A percentile compares a stretch with the other conserved stretches of the same genome.
Conservation (phyloP, 2,113 vertebrate species). For the Addax nasomaculatus region DNA sequence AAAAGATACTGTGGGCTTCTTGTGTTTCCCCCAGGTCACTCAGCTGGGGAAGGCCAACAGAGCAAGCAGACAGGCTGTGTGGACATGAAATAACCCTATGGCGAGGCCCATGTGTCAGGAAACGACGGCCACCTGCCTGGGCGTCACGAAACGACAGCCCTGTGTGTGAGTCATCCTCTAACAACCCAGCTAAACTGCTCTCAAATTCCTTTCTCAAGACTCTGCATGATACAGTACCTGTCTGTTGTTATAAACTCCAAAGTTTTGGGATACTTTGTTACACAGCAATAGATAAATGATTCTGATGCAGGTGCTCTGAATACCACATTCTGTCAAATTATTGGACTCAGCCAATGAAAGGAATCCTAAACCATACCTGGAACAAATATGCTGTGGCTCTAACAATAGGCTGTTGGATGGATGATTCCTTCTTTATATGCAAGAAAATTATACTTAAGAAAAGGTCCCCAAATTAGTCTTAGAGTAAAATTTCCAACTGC, state of each 20-base stretch:
- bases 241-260: neutral
- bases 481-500: neutral
- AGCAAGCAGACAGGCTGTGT: neutral
- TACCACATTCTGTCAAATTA: neutral
- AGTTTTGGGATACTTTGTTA: neutral
- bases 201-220: neutral
- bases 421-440: neutral
- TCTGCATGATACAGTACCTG: neutral
- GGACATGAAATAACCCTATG: neutral
- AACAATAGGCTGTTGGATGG: neutral
- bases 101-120: neutral
- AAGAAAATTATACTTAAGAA: neutral
- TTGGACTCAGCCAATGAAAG: neutral
- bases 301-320: neutral
- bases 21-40: neutral
- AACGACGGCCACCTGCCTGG: neutral
- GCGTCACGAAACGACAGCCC: neutral
- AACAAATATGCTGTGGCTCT: neutral
- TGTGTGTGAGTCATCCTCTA: neutral
- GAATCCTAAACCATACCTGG: neutral
- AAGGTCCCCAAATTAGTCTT: neutral
- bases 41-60: neutral
- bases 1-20: neutral
- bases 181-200: neutral
- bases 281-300: neutral